Evolutionary conservation across 2,113 vertebrate species (phyloP), one percentile per base, ranked within the genome.

Genomic region (Pitta sordida): DNA sequence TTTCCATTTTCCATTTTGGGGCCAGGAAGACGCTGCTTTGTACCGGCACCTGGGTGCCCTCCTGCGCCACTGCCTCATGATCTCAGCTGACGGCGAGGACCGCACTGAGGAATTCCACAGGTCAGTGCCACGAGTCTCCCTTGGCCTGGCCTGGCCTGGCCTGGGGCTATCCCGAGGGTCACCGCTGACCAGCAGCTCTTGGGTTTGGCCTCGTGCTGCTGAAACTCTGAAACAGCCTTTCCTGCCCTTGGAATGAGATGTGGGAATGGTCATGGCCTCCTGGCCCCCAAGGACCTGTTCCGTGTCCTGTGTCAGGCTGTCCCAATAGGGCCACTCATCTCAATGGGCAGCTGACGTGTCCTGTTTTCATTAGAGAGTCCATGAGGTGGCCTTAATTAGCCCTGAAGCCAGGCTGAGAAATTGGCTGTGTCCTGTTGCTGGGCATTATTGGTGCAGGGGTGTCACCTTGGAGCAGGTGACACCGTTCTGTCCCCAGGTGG

Each of bases 51-150:
- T 99, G 91, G 99, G 98, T 23, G 98, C 98, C 67, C 98, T 99
- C 26, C 97, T 99, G 87, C 98, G 99, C 88, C 98, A 98, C 96
- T 99, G 99, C 94, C 96, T 99, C 63, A 98, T 99, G 98, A 98
- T 98, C 84, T 91, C 78, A 17, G 97, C 98, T 7, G 98, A 99
- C 1, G 98, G 98, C 48, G 98, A 99, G 62, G 98, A 99, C 59
- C 96, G 97, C 39, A 99, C 98, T 0, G 99, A 99, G 82, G 99
- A 99, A 93, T 98, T 99, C 93, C 98, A 98, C 91, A 98, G 99
- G 99, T 99, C 68, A 78, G 67, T 83, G 24, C n/a, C n/a, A n/a
- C n/a, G n/a, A n/a, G n/a, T n/a, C n/a, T n/a, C n/a, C n/a, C n/a
- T n/a, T n/a, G n/a, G n/a, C n/a, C n/a, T n/a, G n/a, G n/a, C n/a